Conservation (phyloP, 2,888 invertebrate genomes). For the Caenorhabditis zanzibari region DNA sequence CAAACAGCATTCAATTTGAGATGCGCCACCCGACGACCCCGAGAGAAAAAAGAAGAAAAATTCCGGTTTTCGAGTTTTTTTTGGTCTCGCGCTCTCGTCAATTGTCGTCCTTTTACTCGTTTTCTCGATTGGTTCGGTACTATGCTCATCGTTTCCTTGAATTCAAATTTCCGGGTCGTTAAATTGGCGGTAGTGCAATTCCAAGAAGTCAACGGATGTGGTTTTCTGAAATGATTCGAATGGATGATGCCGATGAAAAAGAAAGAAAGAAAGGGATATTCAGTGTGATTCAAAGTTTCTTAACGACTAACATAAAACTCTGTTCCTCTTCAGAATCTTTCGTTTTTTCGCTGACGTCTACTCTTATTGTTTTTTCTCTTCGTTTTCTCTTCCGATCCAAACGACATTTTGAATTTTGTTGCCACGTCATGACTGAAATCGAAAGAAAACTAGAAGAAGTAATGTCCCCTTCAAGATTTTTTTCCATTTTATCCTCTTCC, state of each 20-base stretch:
- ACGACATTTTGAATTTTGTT: not conserved
- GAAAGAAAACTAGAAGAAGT: not conserved
- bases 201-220: not conserved
- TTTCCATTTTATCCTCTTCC: not conserved
- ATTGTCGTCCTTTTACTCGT: conserved; percentile 36
- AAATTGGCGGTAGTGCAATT: conserved; percentile 1
- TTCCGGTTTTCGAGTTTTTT: conserved; percentile 57
- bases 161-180: conserved; percentile 25
- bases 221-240: not conserved
- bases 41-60: conserved; percentile 44
- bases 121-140: conserved; percentile 26
- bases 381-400: not conserved
- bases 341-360: conserved; percentile 6
- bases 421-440: not conserved
- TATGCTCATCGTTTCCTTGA: conserved; percentile 33
- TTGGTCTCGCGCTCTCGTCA: conserved; percentile 46
- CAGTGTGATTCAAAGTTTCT: conserved; percentile 2
- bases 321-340: conserved; percentile 20
- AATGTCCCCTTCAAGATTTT: conserved; percentile 10
- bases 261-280: not conserved
- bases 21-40: conserved; percentile 51
- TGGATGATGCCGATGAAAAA: not conserved
- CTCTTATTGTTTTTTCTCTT: not conserved
- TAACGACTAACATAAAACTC: conserved; percentile 17
- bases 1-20: conserved; percentile 60